phyloP scores from a whole-genome alignment of 2,113 vertebrate genomes.

The Centropristis striata region DNA sequence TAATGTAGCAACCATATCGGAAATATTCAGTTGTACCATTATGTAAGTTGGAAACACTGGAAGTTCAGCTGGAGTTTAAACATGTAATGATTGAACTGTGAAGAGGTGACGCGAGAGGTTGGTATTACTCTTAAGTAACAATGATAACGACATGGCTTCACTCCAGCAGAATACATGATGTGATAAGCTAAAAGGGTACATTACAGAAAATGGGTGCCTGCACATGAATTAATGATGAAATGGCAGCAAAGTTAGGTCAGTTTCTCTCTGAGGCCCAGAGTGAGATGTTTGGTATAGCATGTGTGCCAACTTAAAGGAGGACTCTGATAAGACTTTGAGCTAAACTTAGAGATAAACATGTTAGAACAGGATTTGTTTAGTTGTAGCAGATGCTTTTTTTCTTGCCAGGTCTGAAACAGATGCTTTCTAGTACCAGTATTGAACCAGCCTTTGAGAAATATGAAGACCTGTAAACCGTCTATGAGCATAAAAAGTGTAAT shows the following conservation, averaged over 20 bases:
- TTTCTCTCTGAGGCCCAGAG: slow-evolving; percentile 16
- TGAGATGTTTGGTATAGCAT: neutral
- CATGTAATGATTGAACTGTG: slow-evolving; percentile 15
- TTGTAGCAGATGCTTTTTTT: neutral
- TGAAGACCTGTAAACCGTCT: slow-evolving; percentile 39
- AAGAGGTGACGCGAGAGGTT: slow-evolving; percentile 9
- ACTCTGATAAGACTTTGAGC: neutral
- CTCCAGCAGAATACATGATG: slow-evolving; percentile 20
- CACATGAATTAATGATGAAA: slow-evolving; percentile 46
- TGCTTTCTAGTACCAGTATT: slow-evolving; percentile 13
- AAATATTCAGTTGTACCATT: neutral
- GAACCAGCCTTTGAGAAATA: slow-evolving; percentile 36
- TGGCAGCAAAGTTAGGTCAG: slow-evolving; percentile 11
- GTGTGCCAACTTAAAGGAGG: neutral
- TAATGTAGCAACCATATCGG: neutral
- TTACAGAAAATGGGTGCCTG: slow-evolving; percentile 28
- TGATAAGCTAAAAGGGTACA: slow-evolving; percentile 36
- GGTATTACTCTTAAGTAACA: slow-evolving; percentile 21
- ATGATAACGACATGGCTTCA: slow-evolving; percentile 19
- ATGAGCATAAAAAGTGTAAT: slow-evolving; percentile 46
- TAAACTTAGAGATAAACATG: neutral
- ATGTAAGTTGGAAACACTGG: neutral
- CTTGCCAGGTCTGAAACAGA: neutral
- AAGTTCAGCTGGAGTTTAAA: slow-evolving; percentile 14
- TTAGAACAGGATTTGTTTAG: neutral